Base-by-base conservation (phyloP, 1,140 invertebrate genomes). In the Belonocnema kinseyi region DNA sequence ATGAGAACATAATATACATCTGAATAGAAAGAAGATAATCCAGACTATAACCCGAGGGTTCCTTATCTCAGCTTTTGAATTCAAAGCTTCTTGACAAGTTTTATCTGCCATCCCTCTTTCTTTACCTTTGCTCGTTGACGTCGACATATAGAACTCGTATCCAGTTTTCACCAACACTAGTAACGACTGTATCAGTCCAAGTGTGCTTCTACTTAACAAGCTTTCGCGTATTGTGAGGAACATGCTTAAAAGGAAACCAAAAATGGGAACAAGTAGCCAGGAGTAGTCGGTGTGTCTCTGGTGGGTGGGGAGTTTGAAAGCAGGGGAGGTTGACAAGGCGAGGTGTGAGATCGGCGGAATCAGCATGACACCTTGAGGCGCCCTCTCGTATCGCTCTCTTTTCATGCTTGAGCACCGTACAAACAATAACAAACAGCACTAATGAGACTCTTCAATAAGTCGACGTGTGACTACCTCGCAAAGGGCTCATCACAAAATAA, bases 211-310 rank as follows among this genome's bases (percentile, higher is more conserved):
- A 87, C 84, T 89, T 91, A 91, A 91, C 90, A 91, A 91, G 90
- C 90, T 89, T 91, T 90, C 86, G 85, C 85, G 83, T 90, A 91
- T 90, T 90, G 88, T 88, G 83, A 85, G 84, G 82, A 82, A 86
- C 83, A 88, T 91, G 85, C 86, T 91, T 91, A 91, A 91, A 91
- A 90, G 88, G 88, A 91, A 91, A 90, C 89, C 88, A 90, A 91
- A 91, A 91, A 91, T 89, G 85, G 77, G 90, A 85, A 89, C 90
- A 91, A 91, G 90, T 88, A 85, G 83, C 76, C 75, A 77, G 80
- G 77, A 85, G 83, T 81, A 82, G 79, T 81, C 75, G 76, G 78
- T 73, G 80, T 26, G 21, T 78, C 78, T 58, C 71, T 70, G 77
- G 73, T 53, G 50, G 75, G 77, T 75, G 78, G 79, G 78, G 80